These are phyloP conservation scores for Mirounga angustirostris DNA, from an alignment of 2,113 vertebrate species.

Conservation along the genomic window DNA sequence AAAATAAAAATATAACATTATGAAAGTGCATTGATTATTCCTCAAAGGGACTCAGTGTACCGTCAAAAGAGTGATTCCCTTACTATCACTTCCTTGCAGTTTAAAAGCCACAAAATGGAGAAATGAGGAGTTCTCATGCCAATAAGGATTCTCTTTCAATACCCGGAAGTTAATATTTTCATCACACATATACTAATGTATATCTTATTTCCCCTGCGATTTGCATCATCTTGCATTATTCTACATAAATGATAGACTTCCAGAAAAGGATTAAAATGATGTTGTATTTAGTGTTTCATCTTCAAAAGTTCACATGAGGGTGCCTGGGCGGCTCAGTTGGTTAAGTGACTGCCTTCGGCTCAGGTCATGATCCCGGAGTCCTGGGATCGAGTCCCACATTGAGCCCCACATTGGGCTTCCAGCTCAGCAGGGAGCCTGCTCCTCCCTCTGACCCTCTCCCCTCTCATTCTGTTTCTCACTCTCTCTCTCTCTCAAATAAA, in stretches of 20 bases:
- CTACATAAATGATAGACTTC: background rate
- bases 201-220: conserved; percentile 42
- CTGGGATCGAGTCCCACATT: too few relatives aligned
- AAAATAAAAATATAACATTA: background rate
- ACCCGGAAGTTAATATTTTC: conserved; percentile 44
- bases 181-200: conserved; percentile 6
- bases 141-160: background rate
- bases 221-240: conserved; percentile 15
- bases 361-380: too few relatives aligned
- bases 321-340: too few relatives aligned
- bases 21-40: background rate
- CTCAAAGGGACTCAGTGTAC: background rate
- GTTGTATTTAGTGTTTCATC: background rate
- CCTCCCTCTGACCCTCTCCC: too few relatives aligned
- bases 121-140: background rate
- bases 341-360: too few relatives aligned
- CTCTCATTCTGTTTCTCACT: too few relatives aligned
- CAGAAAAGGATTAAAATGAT: conserved; percentile 52
- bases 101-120: background rate
- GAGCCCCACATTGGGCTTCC: too few relatives aligned
- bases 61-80: background rate
- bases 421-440: too few relatives aligned
- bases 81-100: background rate
- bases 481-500: too few relatives aligned
- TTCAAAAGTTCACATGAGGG: conserved; percentile 51